Evolutionary conservation across 1,140 invertebrate species (phyloP).

Genomic region (Drosophila gunungcola): DNA sequence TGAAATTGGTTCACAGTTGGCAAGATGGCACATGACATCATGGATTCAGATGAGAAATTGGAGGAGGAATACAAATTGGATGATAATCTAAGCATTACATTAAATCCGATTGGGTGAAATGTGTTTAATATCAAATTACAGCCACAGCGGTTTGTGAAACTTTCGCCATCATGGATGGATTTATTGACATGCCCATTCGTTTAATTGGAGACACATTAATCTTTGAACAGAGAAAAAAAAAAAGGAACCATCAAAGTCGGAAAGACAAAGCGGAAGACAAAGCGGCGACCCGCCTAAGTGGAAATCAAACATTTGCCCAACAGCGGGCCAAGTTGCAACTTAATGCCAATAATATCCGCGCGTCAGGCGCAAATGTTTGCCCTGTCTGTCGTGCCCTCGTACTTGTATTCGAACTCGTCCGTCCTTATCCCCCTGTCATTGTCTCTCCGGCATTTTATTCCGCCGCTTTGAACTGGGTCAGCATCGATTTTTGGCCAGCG

Average conservation of each 20-base stretch:
- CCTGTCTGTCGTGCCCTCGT: constrained; percentile 25
- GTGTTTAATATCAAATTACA: constrained; percentile 44
- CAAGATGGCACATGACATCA: constrained; percentile 34
- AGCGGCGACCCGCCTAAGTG: constrained; percentile 55
- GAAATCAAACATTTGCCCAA: constrained; percentile 74
- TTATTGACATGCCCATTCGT: constrained; percentile 60
- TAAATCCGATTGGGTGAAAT: constrained; percentile 19
- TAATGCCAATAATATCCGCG: constrained; percentile 73
- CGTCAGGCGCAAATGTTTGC: constrained; percentile 52
- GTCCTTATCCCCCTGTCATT: constrained; percentile 26
- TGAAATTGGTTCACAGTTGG: constrained; percentile 34
- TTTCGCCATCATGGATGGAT: constrained; percentile 57
- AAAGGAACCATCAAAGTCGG: constrained; percentile 19
- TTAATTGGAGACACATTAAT: constrained; percentile 75
- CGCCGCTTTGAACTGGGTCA: constrained; percentile 69
- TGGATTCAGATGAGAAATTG: neutral
- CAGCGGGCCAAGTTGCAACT: constrained; percentile 65
- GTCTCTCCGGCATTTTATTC: constrained; percentile 33
- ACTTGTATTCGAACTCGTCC: constrained; percentile 1
- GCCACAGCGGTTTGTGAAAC: constrained; percentile 14
- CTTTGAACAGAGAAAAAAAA: constrained; percentile 32
- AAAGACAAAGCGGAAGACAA: constrained; percentile 22
- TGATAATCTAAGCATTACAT: constrained; percentile 21
- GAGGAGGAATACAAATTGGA: constrained; percentile 29
- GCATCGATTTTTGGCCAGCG: constrained; percentile 75